phyloP scores from a whole-genome alignment of 2,113 vertebrate genomes.

The Petroica traversi region DNA sequence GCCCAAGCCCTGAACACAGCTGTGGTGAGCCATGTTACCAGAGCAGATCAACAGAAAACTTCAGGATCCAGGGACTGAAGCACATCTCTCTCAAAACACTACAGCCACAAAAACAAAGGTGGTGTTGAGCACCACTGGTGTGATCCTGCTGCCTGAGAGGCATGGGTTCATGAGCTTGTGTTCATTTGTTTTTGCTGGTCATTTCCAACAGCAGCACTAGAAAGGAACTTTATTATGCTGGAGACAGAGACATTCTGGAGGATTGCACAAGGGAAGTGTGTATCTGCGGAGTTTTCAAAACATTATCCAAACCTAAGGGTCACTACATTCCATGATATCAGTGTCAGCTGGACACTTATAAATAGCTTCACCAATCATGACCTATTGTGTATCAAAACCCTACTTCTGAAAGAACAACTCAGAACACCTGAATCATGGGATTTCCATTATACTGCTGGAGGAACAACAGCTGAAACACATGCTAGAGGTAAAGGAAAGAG shows the following conservation, averaged over 20 bases:
- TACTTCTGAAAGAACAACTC: not conserved
- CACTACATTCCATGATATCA: not conserved
- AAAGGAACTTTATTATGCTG: constrained; percentile 20
- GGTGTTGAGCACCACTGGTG: not conserved
- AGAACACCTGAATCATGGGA: not conserved
- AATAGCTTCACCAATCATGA: not conserved
- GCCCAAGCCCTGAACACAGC: not conserved
- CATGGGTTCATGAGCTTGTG: not conserved
- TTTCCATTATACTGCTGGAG: not conserved
- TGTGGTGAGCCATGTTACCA: not conserved
- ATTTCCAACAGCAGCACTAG: constrained; percentile 24
- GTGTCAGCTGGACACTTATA: not conserved
- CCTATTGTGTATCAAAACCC: not conserved
- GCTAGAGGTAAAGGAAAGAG: not conserved
- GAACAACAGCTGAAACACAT: not conserved
- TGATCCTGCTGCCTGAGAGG: not conserved
- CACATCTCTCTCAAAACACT: not conserved
- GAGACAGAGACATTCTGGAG: not conserved
- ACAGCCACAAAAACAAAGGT: not conserved
- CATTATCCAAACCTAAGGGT: constrained; percentile 5
- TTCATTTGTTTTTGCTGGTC: not conserved
- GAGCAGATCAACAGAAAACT: not conserved
- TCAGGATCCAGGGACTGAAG: not conserved
- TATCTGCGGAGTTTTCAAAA: not conserved
- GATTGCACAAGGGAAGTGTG: not conserved